phyloP scores from a whole-genome alignment of 2,888 invertebrate genomes.

The Metallyticus violacea region DNA sequence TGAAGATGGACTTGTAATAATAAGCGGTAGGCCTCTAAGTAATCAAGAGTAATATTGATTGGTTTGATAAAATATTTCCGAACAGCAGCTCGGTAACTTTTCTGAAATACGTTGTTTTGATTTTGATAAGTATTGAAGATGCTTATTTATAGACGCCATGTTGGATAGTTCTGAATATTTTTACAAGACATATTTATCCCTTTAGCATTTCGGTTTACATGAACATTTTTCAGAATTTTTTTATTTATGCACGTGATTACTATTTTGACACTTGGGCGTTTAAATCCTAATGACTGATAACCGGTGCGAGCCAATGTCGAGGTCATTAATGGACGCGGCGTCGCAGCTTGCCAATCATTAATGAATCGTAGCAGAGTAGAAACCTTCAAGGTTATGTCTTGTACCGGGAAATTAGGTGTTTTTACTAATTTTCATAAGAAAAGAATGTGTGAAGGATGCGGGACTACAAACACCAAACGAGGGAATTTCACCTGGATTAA shows the following conservation, averaged over 20 bases:
- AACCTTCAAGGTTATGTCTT: background rate
- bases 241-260: background rate
- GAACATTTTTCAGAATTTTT: background rate
- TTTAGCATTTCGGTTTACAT: background rate
- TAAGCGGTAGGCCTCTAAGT: too few species aligned
- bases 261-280: background rate
- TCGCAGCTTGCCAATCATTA: background rate
- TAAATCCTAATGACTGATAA: background rate
- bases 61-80: too few species aligned
- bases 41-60: too few species aligned
- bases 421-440: background rate
- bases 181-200: background rate
- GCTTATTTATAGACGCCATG: constrained; percentile 15
- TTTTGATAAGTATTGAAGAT: constrained; percentile 3
- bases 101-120: background rate
- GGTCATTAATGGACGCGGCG: constrained; percentile 22
- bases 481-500: constrained; percentile 11
- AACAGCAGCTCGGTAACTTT: too few species aligned
- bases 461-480: background rate
- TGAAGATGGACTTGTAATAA: too few species aligned
- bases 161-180: background rate
- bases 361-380: background rate
- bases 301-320: background rate
- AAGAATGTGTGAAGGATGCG: background rate
- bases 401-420: background rate